Conservation (phyloP, 2,113 vertebrate species). For the Puffinus mauretanicus region DNA sequence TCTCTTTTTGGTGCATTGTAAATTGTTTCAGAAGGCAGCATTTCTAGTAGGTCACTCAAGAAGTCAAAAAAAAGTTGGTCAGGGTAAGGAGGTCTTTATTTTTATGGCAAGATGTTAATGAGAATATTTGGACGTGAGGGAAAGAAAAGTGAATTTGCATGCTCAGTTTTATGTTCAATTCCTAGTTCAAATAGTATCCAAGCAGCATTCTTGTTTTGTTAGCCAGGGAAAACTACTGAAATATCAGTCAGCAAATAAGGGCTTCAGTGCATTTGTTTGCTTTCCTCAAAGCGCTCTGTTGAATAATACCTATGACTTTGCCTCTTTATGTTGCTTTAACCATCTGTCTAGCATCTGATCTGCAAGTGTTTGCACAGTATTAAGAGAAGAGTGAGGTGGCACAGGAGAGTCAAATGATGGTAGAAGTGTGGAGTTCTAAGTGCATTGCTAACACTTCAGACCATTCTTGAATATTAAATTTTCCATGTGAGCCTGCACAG, state of each 20-base stretch:
- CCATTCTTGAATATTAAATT: neutral
- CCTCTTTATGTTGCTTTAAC: neutral
- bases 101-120: neutral
- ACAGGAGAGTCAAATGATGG: neutral
- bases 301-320: neutral
- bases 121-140: neutral
- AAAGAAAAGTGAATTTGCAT: neutral
- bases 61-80: neutral
- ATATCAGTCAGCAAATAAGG: neutral
- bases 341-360: neutral
- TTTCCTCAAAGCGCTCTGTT: neutral
- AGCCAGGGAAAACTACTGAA: neutral
- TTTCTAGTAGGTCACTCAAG: neutral
- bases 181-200: neutral
- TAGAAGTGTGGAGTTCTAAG: neutral
- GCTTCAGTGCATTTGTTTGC: neutral
- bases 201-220: neutral
- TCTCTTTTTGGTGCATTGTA: neutral
- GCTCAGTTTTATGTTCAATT: neutral
- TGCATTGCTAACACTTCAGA: neutral
- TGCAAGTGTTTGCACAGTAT: neutral
- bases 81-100: neutral
- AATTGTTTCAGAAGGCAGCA: neutral
- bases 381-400: neutral
- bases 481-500: neutral